Evolutionary conservation across 2,888 invertebrate genomes (phyloP).

Genomic region (Ormyrus thymus): DNA sequence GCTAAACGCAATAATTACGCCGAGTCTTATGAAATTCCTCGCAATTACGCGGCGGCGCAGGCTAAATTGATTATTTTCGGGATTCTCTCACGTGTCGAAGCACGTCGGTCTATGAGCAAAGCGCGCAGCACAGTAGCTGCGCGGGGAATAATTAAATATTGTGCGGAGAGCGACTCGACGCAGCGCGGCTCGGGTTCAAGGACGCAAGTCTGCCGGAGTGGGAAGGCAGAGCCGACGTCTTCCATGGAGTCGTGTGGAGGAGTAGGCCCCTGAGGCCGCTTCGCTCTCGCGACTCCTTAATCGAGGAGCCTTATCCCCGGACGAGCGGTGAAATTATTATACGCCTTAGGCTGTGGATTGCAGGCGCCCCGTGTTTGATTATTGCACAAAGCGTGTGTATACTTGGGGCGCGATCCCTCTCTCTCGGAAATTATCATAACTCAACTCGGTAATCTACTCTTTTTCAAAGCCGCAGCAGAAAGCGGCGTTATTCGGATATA

Average conservation of each 20-base stretch:
- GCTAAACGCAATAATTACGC: slow-evolving; percentile 17
- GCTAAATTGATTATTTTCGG: slow-evolving; percentile 26
- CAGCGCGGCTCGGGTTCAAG: not conserved
- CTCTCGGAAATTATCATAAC: slow-evolving; percentile 71
- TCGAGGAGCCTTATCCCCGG: slow-evolving; percentile 60
- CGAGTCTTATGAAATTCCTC: slow-evolving; percentile 8
- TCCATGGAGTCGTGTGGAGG: slow-evolving; percentile 21
- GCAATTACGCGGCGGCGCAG: not conserved
- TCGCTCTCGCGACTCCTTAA: slow-evolving; percentile 53
- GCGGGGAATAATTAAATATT: slow-evolving; percentile 23
- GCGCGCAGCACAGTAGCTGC: not conserved
- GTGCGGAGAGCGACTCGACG: not conserved
- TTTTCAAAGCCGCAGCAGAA: slow-evolving; percentile 30
- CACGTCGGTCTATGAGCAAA: not conserved
- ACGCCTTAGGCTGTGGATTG: slow-evolving; percentile 61
- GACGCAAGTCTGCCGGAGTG: not conserved
- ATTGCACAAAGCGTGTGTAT: slow-evolving; percentile 51
- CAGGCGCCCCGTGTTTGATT: slow-evolving; percentile 72
- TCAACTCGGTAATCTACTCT: slow-evolving; percentile 67
- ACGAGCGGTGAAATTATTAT: slow-evolving; percentile 60
- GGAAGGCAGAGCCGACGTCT: slow-evolving; percentile 9
- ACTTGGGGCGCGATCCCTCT: slow-evolving; percentile 56
- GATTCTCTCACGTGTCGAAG: slow-evolving; percentile 6
- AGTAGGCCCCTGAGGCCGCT: not conserved
- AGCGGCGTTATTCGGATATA: slow-evolving; percentile 46